Evolutionary conservation across 2,797 vertebrate species (phyloP).

Genomic region (Coilia nasus): DNA sequence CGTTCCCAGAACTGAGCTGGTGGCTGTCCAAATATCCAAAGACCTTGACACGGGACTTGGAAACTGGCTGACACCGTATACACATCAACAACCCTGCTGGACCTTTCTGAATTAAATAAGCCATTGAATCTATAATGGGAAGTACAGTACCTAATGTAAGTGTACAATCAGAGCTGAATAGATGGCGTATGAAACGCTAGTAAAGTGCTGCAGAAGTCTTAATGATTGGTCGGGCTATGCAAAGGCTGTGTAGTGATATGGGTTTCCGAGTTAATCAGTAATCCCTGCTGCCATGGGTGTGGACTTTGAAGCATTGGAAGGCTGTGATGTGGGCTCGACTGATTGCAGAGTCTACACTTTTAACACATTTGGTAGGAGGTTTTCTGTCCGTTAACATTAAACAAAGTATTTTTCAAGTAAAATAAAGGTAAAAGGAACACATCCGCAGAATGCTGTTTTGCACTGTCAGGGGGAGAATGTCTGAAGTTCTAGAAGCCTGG

Average conservation of each 20-base stretch:
- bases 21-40: constrained; percentile 52
- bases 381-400: constrained; percentile 9
- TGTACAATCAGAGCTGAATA: not conserved
- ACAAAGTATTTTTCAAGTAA: not conserved
- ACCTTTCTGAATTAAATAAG: constrained; percentile 44
- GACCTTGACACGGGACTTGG: constrained; percentile 51
- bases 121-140: constrained; percentile 12
- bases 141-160: not conserved
- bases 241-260: not conserved
- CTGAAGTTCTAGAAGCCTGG: not conserved
- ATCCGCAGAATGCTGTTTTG: not conserved
- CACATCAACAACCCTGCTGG: constrained; percentile 31
- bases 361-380: constrained; percentile 8
- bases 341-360: constrained; percentile 1
- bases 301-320: constrained; percentile 49
- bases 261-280: constrained; percentile 55
- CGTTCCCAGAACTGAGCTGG: constrained; percentile 50
- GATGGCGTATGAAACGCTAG: not conserved
- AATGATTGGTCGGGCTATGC: not conserved
- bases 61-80: constrained; percentile 48
- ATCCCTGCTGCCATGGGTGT: constrained; percentile 12
- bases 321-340: not conserved
- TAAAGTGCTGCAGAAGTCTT: not conserved
- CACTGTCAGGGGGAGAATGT: not conserved
- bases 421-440: not conserved